Conservation (phyloP, 2,888 invertebrate genomes). For the Synanthedon vespiformis region DNA sequence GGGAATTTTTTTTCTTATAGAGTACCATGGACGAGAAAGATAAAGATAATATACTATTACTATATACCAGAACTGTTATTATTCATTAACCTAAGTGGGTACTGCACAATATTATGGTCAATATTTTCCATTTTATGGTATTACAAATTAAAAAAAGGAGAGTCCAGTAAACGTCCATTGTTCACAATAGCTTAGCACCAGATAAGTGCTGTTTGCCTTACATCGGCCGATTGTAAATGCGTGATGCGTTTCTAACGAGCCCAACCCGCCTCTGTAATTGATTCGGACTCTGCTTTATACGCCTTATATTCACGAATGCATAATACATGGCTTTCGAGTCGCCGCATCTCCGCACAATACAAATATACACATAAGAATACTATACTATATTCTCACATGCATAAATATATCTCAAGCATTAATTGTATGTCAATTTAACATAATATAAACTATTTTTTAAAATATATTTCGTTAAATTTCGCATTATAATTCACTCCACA, state of each 20-base stretch:
- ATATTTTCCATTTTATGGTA: background rate
- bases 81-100: too few species aligned
- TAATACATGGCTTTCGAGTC: slow-evolving; percentile 55
- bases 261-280: slow-evolving; percentile 55
- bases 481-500: too few species aligned
- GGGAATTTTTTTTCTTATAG: too few species aligned
- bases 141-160: slow-evolving; percentile 1
- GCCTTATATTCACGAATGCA: slow-evolving; percentile 67
- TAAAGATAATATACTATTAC: too few species aligned
- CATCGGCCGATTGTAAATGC: slow-evolving; percentile 62
- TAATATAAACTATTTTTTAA: too few species aligned
- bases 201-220: slow-evolving; percentile 58
- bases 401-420: background rate
- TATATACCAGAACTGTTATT: too few species aligned
- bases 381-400: background rate
- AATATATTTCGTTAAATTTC: slow-evolving; percentile 1
- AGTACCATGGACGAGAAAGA: too few species aligned
- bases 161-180: slow-evolving; percentile 49
- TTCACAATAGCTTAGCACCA: slow-evolving; percentile 57
- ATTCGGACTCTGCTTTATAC: slow-evolving; percentile 64
- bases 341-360: slow-evolving; percentile 12
- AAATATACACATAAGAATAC: background rate
- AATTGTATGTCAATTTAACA: background rate
- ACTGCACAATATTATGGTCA: too few species aligned
- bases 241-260: slow-evolving; percentile 71